Conservation (phyloP, 2,797 vertebrate genomes). For the Mormyrops attenuatus region DNA sequence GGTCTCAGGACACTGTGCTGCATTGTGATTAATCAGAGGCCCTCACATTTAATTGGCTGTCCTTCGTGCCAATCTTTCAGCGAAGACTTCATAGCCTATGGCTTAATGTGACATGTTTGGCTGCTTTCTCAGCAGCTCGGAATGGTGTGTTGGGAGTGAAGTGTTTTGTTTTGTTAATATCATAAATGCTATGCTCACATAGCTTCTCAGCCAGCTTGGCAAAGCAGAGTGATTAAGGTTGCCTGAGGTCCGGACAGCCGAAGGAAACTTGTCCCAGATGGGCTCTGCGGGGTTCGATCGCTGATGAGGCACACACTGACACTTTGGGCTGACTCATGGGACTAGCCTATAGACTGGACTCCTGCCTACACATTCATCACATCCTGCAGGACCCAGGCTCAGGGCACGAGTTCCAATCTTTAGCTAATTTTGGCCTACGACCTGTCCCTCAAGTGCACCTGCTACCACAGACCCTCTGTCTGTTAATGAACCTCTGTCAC, state of each 20-base stretch:
- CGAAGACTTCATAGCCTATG: background rate
- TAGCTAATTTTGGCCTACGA: background rate
- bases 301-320: background rate
- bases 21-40: background rate
- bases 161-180: background rate
- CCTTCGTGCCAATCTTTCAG: background rate
- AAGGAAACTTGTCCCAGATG: background rate
- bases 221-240: background rate
- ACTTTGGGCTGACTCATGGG: background rate
- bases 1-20: background rate
- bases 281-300: background rate
- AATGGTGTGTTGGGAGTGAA: background rate
- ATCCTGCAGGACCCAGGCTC: background rate
- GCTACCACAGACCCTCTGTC: background rate
- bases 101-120: background rate
- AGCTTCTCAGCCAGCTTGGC: background rate
- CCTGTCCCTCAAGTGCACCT: background rate
- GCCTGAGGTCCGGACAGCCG: background rate
- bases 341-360: background rate
- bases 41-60: background rate
- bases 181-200: background rate
- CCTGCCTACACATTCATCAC: background rate
- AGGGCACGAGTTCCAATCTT: background rate
- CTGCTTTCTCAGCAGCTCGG: background rate
- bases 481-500: background rate